Percentiles rank a stretch among this genome's conserved stretches.
Evolutionary conservation across 2,797 vertebrate genomes (phyloP).

Genomic region (Salarias fasciatus): DNA sequence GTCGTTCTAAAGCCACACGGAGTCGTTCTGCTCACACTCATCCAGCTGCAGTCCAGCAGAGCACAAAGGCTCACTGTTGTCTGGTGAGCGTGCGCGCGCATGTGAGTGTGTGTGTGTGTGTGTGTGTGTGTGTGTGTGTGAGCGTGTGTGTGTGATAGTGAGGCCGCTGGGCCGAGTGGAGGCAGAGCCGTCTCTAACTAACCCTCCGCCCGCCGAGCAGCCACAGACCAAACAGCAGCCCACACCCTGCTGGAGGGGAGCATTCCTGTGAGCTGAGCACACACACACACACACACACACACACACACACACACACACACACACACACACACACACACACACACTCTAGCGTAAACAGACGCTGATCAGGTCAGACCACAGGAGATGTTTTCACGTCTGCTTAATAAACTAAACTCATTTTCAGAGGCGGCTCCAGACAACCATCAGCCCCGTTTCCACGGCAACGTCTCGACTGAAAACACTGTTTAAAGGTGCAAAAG

Average conservation of each 20-base stretch:
- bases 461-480: too few relatives aligned
- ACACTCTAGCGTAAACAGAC: too few relatives aligned
- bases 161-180: slow-evolving; percentile 68
- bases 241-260: slow-evolving; percentile 76
- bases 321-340: slow-evolving; percentile 4
- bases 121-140: slow-evolving; percentile 23
- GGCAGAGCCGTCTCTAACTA: slow-evolving; percentile 73
- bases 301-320: slow-evolving; percentile 28
- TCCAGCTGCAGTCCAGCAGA: slow-evolving; percentile 58
- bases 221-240: slow-evolving; percentile 88
- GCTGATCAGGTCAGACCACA: too few relatives aligned
- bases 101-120: slow-evolving; percentile 18
- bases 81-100: slow-evolving; percentile 63
- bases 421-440: too few relatives aligned
- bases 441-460: too few relatives aligned
- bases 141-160: slow-evolving; percentile 65
- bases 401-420: too few relatives aligned
- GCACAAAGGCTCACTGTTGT: slow-evolving; percentile 84
- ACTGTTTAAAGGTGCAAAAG: too few relatives aligned
- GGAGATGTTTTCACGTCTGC: too few relatives aligned
- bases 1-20: too few relatives aligned
- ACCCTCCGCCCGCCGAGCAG: slow-evolving; percentile 81
- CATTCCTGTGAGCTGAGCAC: slow-evolving; percentile 88
- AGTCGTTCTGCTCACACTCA: slow-evolving; percentile 36
- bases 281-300: slow-evolving; percentile 42